Evolutionary conservation across 2,888 invertebrate genomes (phyloP), one percentile per base, ranked within the genome.

Genomic region (Acrobasis consociella): DNA sequence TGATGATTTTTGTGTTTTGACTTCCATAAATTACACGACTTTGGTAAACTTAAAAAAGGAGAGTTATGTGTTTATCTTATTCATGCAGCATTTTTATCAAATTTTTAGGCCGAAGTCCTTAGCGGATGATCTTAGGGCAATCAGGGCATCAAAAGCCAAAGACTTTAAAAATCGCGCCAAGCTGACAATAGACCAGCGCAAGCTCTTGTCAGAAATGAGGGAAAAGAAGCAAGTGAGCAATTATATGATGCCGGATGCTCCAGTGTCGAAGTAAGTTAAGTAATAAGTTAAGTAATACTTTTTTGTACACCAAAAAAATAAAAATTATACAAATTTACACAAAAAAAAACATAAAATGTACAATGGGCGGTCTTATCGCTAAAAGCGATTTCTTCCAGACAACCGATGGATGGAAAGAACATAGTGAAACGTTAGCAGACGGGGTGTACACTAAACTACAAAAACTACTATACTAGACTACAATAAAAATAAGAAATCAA

Each of bases 211-310:
- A 0, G 3, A 42, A 42, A 42, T 42, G 42, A 42, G 42, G 11
- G 42, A 42, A 3, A 11, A 42, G 11, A 42, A 42, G 3, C 42
- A 42, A 42, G 42, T 42, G 42, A 3, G 42, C 42, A 42, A 42
- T 49, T 49, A 2, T 49, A 49, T 49, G 49, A 49, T 49, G 49
- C 49, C 49, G 49, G 49, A 49, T 49, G 49, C 49, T 49, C 49
- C 49, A 49, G 49, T 15, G 49, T 9, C 49, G 49, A 49, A 49
- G 49, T 49, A 49, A 49, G 49, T 49, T n/a, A n/a, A n/a, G n/a
- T n/a, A n/a, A n/a, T n/a, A n/a, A n/a, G n/a, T n/a, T n/a, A n/a
- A n/a, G n/a, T n/a, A n/a, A n/a, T n/a, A n/a, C n/a, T n/a, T n/a
- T n/a, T n/a, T n/a, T n/a, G n/a, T n/a, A n/a, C n/a, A n/a, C n/a